Evolutionary conservation across 1,140 invertebrate genomes (phyloP), one percentile per base, ranked within the genome.

Genomic region (Parapsyche elsis): DNA sequence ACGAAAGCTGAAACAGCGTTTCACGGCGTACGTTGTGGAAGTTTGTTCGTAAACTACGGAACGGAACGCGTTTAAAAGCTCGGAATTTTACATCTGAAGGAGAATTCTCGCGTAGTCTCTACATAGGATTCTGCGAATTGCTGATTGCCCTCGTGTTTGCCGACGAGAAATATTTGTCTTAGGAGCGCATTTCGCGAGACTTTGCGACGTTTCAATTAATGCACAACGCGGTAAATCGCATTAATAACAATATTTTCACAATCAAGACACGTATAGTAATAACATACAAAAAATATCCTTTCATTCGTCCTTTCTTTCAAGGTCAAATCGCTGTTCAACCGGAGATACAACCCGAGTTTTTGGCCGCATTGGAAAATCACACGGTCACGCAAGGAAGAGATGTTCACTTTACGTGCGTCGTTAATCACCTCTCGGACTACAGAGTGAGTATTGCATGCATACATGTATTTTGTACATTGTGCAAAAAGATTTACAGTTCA

Each of bases 301-400:
- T 53, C 2, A 53, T 53, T 53, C 49, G 49, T 14, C 14, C 30
- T 7, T 38, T 7, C 7, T 38, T 77, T 79, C 26, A 61, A 83
- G 81, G 81, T 76, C 81, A 83, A 59, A 79, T 83, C 10, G 73
- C 80, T 5, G 79, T 79, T 67, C 79, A 79, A 46, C 79, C 79
- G 49, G 79, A 81, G 5, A 76, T 81, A 1, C 71, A 91, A 83
- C 95, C 95, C 19, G 92, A 94, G 86, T 97, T 97, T 88, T 90
- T 96, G 83, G 92, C 92, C 7, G 92, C 94, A n/a, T 86, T 98
- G 83, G 94, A 95, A 85, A 97, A 98, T 87, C 90, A 95, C 77
- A 97, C 95, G 9, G 94, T 96, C 30, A 93, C 95, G 53, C 94
- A 96, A 87, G 96, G 96, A 46, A 90, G 95, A 59, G 95, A 97